Evolutionary conservation across 1,140 invertebrate genomes (phyloP), one percentile per base, ranked within the genome.

Genomic region (Pomacea maculata): DNA sequence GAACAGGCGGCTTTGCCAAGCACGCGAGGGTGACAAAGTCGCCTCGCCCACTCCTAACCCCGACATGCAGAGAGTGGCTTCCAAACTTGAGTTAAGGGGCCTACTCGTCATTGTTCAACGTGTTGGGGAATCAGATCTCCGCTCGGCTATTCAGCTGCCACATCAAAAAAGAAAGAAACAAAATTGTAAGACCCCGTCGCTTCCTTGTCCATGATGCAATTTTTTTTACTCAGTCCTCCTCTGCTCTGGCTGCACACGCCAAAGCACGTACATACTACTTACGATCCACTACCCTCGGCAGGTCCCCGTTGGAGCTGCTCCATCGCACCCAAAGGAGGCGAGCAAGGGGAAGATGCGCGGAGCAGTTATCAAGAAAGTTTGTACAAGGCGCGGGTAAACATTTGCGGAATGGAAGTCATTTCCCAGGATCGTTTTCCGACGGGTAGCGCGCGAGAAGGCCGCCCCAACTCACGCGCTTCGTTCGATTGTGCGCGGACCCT

Each of bases 361-460:
- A 63, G 63, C 34, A 21, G 75, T 77, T 77, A 77, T 68, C 75
- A 45, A 52, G 75, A 77, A 52, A 68, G 75, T 77, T 77, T 77
- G 75, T 68, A 68, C 64, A 68, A 77, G 75, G 45, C 63, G 25
- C 52, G 75, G 75, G 64, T 67, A 77, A 77, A 77, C 75, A 77
- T 77, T 77, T 77, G 75, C 75, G 64, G 75, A 77, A 77, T 77
- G 75, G 64, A 77, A 77, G 67, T 77, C 75, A 77, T 77, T 77
- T 68, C 75, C 75, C 75, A 57, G 63, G 63, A 77, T 77, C 75
- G 75, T 65, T 77, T 77, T 65, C 75, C 63, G 57, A 76, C 75
- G 75, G 34, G 75, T 65, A 65, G 61, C 54, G 75, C 61, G n/a
- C 19, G 75, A 75, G 17, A 57, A 21, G 57, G 57, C 57, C n/a